These are phyloP conservation scores for Dermatemys mawii DNA, from an alignment of 2,113 vertebrate genomes.

Conservation along the genomic window DNA sequence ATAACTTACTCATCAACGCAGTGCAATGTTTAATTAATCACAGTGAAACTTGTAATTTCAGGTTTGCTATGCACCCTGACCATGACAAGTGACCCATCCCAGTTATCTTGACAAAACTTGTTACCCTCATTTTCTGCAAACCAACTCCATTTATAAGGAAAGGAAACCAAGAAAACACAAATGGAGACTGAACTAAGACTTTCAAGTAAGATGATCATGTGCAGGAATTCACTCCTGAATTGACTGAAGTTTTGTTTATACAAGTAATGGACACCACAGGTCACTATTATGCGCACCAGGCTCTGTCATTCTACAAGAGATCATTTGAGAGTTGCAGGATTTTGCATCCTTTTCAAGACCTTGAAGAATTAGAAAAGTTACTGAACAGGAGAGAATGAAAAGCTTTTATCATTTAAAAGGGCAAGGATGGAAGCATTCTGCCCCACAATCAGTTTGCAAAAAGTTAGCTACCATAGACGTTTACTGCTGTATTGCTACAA, in stretches of 20 bases:
- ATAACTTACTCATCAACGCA: neutral
- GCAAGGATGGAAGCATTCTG: neutral
- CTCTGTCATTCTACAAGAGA: neutral
- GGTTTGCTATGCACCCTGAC: neutral
- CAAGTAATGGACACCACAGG: neutral
- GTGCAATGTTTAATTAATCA: neutral
- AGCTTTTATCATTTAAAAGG: neutral
- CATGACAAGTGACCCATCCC: neutral
- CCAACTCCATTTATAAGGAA: neutral
- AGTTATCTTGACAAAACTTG: neutral
- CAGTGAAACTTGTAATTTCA: neutral
- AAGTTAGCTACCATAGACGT: slow-evolving; percentile 29
- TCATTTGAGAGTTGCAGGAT: neutral
- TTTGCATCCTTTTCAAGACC: neutral
- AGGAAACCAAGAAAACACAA: neutral
- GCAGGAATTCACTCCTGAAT: neutral
- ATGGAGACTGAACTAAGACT: neutral
- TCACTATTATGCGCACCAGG: neutral
- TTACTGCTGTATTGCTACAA: neutral
- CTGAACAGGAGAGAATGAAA: neutral
- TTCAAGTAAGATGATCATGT: neutral
- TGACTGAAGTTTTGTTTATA: neutral
- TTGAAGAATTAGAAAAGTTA: neutral
- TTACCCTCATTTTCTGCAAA: neutral
- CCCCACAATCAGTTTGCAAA: neutral